Evolutionary conservation across 2,888 invertebrate genomes (phyloP).

Genomic region (Ichneumon xanthorius): DNA sequence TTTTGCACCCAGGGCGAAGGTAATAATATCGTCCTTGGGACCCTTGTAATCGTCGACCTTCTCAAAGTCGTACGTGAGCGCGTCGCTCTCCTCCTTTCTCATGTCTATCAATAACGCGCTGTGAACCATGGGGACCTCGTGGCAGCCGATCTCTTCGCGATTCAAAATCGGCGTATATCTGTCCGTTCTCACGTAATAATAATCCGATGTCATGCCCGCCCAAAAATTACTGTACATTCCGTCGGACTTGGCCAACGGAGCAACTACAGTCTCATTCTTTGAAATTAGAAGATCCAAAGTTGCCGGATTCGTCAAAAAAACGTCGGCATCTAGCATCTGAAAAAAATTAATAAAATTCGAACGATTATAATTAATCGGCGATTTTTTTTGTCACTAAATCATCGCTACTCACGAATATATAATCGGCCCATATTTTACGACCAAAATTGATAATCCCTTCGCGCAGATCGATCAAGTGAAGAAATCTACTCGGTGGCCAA

Average conservation of each 20-base stretch:
- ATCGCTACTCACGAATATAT: constrained; percentile 90
- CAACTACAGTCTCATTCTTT: constrained; percentile 89
- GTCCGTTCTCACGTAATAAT: constrained; percentile 93
- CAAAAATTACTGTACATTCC: constrained; percentile 98
- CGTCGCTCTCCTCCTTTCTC: constrained; percentile 86
- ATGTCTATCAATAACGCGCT: constrained; percentile 94
- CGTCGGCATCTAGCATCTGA: constrained; percentile 95
- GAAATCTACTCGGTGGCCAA: constrained; percentile 92
- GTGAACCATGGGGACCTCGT: constrained; percentile 96
- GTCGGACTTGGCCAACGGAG: constrained; percentile 95
- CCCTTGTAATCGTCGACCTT: constrained; percentile 89
- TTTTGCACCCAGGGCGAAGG: constrained; percentile 94
- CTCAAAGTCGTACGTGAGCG: constrained; percentile 90
- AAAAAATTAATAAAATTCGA: constrained; percentile 72
- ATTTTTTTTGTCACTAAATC: constrained; percentile 14
- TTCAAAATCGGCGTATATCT: constrained; percentile 93
- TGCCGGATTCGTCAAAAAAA: constrained; percentile 90
- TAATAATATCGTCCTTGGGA: constrained; percentile 96
- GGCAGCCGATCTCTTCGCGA: constrained; percentile 90
- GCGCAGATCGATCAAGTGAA: constrained; percentile 92
- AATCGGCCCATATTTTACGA: constrained; percentile 94
- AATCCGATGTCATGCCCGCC: constrained; percentile 95
- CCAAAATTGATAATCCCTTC: constrained; percentile 91
- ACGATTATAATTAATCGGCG: background rate
- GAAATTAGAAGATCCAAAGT: constrained; percentile 88